A percentile compares a stretch with the other conserved stretches of the same genome.
Evolutionary conservation across 1,140 invertebrate genomes (phyloP).

Genomic region (Bombyx mori): DNA sequence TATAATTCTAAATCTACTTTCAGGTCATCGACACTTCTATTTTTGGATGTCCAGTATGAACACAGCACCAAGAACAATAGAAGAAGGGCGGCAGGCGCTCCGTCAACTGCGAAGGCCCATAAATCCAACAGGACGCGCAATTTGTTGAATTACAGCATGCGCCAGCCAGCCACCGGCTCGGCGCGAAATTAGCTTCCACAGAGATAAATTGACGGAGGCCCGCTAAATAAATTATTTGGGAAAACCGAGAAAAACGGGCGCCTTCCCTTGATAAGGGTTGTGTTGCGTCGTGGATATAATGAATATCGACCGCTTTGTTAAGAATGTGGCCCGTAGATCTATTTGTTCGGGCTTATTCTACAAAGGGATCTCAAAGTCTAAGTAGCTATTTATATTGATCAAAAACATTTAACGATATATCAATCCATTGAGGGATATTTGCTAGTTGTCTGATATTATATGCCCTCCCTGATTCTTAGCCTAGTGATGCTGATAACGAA

Average conservation of each 20-base stretch:
- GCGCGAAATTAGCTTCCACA: constrained; percentile 68
- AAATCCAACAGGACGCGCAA: constrained; percentile 65
- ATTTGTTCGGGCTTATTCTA: too few relatives aligned
- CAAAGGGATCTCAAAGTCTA: too few relatives aligned
- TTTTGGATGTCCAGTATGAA: constrained; percentile 39
- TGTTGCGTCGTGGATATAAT: constrained; percentile 53
- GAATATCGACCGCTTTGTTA: constrained; percentile 47
- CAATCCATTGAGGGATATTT: too few relatives aligned
- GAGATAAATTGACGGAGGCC: constrained; percentile 67
- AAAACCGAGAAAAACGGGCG: constrained; percentile 69
- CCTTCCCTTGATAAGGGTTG: constrained; percentile 70
- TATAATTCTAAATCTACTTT: too few relatives aligned
- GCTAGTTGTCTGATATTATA: too few relatives aligned
- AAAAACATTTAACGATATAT: too few relatives aligned
- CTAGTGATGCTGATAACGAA: too few relatives aligned
- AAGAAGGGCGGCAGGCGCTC: constrained; percentile 53
- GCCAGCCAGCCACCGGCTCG: constrained; percentile 63
- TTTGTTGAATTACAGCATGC: constrained; percentile 71
- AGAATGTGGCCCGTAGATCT: too few relatives aligned
- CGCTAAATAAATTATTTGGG: constrained; percentile 71
- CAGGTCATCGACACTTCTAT: constrained; percentile 27
- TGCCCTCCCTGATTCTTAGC: too few relatives aligned
- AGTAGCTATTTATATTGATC: too few relatives aligned
- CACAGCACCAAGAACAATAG: constrained; percentile 52
- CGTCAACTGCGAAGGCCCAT: constrained; percentile 61